phyloP scores from a whole-genome alignment of 2,888 invertebrate species.

The Drosophila recens region DNA sequence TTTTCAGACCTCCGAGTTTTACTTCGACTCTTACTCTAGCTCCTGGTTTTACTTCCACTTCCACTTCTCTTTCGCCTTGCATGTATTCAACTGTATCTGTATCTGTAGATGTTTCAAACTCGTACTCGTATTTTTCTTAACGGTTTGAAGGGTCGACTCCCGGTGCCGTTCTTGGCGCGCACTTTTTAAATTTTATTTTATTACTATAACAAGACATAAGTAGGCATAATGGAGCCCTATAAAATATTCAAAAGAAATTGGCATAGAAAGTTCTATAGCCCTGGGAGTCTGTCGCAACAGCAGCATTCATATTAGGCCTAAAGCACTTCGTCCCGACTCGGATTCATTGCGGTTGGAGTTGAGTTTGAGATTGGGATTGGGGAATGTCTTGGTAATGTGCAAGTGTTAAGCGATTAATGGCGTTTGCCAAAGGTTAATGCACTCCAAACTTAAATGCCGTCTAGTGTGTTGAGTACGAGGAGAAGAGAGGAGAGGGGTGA shows the following conservation, averaged over 20 bases:
- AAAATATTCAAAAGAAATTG: conserved; percentile 83
- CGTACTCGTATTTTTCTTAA: conserved; percentile 69
- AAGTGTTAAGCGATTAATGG: conserved; percentile 75
- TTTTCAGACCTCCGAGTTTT: conserved; percentile 48
- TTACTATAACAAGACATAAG: conserved; percentile 83
- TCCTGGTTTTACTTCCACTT: background rate
- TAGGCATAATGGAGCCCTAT: conserved; percentile 82
- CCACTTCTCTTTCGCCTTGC: background rate
- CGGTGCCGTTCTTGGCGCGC: conserved; percentile 23
- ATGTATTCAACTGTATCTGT: conserved; percentile 30
- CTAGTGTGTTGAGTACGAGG: conserved; percentile 19
- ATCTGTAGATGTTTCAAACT: conserved; percentile 28
- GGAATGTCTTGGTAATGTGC: conserved; percentile 34
- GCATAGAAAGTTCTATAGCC: conserved; percentile 68
- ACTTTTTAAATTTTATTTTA: conserved; percentile 82
- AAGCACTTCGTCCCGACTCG: conserved; percentile 14
- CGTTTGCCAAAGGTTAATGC: conserved; percentile 71
- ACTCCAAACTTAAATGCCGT: conserved; percentile 59
- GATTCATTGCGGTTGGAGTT: conserved; percentile 11
- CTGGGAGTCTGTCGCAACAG: background rate
- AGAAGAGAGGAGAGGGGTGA: background rate
- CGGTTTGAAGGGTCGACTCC: conserved; percentile 45
- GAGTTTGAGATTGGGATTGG: background rate
- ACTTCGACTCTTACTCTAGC: conserved; percentile 5
- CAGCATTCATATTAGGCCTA: conserved; percentile 32